A percentile compares a stretch with the other conserved stretches of the same genome.
Evolutionary conservation across 1,140 invertebrate species (phyloP).

Genomic region (Conus ventricosus): DNA sequence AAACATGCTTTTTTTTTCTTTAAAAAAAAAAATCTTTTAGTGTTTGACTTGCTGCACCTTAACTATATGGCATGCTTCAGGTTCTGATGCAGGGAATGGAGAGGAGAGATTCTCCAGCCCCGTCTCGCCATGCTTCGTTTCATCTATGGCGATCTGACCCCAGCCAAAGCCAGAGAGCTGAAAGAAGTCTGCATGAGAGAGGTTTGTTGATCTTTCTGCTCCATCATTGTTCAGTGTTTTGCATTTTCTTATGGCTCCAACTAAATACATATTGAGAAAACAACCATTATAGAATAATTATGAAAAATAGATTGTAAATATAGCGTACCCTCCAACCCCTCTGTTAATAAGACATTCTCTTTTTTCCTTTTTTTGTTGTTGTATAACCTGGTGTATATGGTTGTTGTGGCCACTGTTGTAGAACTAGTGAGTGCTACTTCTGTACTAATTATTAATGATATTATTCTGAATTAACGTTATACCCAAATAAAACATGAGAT

Average conservation of each 20-base stretch:
- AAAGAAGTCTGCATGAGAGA: slow-evolving; percentile 67
- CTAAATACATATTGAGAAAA: no score
- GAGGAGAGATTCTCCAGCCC: slow-evolving; percentile 49
- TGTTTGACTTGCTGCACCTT: background rate
- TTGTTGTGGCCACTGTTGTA: no score
- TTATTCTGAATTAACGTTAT: no score
- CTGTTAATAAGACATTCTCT: no score
- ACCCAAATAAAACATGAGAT: no score
- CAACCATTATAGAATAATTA: no score
- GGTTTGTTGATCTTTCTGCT: slow-evolving; percentile 47
- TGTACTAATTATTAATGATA: no score
- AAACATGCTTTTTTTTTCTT: background rate
- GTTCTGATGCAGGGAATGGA: slow-evolving; percentile 24
- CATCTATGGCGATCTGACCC: slow-evolving; percentile 70
- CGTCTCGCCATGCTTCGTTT: slow-evolving; percentile 63
- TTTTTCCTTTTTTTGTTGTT: no score
- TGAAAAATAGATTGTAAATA: no score
- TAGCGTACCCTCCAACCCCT: no score
- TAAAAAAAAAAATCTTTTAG: background rate
- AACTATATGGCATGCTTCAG: background rate
- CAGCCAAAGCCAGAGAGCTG: slow-evolving; percentile 59
- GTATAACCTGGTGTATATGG: no score
- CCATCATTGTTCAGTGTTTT: background rate
- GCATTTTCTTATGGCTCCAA: background rate
- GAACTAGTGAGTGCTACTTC: no score